Conservation (phyloP, 2,797 vertebrate genomes). For the Cuculus canorus region DNA sequence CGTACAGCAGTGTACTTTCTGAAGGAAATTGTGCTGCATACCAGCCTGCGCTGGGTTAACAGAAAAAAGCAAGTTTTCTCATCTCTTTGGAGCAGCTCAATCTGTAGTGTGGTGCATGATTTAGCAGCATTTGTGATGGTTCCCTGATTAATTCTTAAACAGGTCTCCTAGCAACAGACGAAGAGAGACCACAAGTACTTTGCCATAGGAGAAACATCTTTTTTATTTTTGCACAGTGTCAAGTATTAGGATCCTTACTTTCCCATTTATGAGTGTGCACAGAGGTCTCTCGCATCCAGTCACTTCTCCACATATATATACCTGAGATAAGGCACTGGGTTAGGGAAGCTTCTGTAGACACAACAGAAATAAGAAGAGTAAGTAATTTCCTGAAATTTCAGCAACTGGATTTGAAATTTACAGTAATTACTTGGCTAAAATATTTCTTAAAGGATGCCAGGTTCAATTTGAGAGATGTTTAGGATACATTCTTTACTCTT, state of each 20-base stretch:
- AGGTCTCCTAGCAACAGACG: conserved; percentile 76
- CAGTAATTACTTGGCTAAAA: neutral
- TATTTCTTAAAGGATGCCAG: neutral
- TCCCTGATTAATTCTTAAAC: conserved; percentile 71
- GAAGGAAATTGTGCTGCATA: conserved; percentile 15
- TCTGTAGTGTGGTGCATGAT: conserved; percentile 51
- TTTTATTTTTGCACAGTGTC: neutral
- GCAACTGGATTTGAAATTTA: neutral
- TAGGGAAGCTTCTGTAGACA: neutral
- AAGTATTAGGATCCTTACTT: conserved; percentile 20
- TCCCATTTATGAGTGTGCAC: neutral
- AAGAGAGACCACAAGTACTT: conserved; percentile 37
- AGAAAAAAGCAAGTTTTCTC: conserved; percentile 3
- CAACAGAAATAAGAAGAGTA: neutral
- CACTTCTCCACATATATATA: neutral
- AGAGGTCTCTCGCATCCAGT: neutral
- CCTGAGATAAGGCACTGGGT: neutral
- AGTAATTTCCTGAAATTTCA: neutral
- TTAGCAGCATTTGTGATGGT: conserved; percentile 68
- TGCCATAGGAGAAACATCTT: conserved; percentile 24
- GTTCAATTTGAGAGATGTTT: neutral
- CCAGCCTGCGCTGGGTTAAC: conserved; percentile 41
- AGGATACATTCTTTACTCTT: neutral
- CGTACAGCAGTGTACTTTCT: neutral
- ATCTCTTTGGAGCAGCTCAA: conserved; percentile 48